Conservation (phyloP, 2,113 vertebrate genomes). For the Lonchura striata region DNA sequence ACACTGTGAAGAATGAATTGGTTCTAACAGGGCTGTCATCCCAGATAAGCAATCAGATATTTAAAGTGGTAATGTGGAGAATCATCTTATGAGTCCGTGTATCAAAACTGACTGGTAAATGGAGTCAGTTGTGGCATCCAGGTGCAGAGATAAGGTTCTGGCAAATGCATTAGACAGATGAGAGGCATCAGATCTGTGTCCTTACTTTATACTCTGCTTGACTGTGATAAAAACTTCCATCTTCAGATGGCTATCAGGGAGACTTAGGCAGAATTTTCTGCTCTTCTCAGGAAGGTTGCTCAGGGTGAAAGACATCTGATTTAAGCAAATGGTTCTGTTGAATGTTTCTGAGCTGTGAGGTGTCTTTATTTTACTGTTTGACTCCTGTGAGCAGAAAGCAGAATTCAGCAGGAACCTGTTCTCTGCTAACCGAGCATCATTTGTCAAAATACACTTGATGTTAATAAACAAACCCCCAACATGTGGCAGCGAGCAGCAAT, state of each 20-base stretch:
- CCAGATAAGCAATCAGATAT: constrained; percentile 53
- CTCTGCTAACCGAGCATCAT: neutral
- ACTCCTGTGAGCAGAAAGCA: neutral
- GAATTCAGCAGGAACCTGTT: neutral
- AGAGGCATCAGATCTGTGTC: constrained; percentile 3
- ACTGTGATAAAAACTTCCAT: neutral
- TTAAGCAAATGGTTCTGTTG: constrained; percentile 11
- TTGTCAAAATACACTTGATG: neutral
- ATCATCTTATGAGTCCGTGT: constrained; percentile 4
- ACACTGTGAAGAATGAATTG: constrained; percentile 10
- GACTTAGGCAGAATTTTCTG: constrained; percentile 1
- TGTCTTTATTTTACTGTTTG: neutral
- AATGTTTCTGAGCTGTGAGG: neutral
- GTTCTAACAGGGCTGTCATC: constrained; percentile 52
- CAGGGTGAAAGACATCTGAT: constrained; percentile 32
- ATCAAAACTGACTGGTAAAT: constrained; percentile 53
- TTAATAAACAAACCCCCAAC: neutral
- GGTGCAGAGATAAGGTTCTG: constrained; percentile 24
- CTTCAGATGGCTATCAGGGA: neutral
- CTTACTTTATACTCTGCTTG: constrained; percentile 2
- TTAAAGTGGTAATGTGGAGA: constrained; percentile 42
- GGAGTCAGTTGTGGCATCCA: constrained; percentile 32
- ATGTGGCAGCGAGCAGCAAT: neutral
- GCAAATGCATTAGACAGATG: constrained; percentile 40
- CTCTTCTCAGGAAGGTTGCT: neutral